Evolutionary conservation across 2,888 invertebrate species (phyloP).

Genomic region (Orchestes rusci): DNA sequence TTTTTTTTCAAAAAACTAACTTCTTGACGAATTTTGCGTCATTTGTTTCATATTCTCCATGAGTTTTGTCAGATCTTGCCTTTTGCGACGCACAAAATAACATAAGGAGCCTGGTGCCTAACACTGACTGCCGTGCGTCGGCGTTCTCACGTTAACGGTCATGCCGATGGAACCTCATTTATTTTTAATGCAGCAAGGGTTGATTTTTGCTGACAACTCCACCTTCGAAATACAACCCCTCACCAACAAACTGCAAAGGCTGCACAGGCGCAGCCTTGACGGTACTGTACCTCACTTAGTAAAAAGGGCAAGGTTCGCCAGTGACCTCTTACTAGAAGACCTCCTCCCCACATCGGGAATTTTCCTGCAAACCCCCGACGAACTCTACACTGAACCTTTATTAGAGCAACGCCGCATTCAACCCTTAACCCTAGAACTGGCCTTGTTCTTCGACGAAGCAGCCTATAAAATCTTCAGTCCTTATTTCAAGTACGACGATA

Average conservation of each 20-base stretch:
- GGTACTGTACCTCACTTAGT: constrained; percentile 51
- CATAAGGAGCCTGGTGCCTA: too few relatives aligned
- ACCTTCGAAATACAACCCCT: constrained; percentile 66
- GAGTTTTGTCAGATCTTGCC: too few relatives aligned
- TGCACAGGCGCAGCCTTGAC: constrained; percentile 40
- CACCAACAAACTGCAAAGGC: constrained; percentile 40
- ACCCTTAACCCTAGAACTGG: constrained; percentile 60
- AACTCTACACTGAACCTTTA: constrained; percentile 9
- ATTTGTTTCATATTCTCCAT: too few relatives aligned
- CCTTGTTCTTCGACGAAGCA: constrained; percentile 67
- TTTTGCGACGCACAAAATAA: too few relatives aligned
- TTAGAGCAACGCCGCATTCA: constrained; percentile 5
- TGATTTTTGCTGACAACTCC: constrained; percentile 59
- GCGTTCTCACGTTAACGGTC: too few relatives aligned
- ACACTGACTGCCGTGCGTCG: too few relatives aligned
- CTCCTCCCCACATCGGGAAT: constrained; percentile 22
- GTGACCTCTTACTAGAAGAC: constrained; percentile 23
- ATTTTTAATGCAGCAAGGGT: constrained; percentile 52
- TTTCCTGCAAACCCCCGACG: constrained; percentile 8
- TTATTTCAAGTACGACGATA: constrained; percentile 58
- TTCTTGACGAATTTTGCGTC: too few relatives aligned
- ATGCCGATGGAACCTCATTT: too few relatives aligned
- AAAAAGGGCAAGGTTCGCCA: constrained; percentile 45
- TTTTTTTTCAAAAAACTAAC: too few relatives aligned
- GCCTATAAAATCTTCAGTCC: constrained; percentile 65